phyloP scores from a whole-genome alignment of 2,888 invertebrate species.

The Cheilosia vulpina region DNA sequence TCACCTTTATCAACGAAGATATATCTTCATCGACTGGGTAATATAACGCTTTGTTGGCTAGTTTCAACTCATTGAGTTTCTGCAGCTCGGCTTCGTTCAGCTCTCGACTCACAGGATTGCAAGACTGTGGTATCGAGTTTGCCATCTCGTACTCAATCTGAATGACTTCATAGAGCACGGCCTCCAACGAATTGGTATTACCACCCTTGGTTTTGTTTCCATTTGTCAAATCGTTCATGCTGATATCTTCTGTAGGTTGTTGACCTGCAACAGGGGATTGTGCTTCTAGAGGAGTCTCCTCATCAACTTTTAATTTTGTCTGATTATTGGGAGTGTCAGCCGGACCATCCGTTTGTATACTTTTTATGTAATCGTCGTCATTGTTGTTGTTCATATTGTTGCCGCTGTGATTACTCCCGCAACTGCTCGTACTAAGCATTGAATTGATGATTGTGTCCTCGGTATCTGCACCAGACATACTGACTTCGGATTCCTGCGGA shows the following conservation, averaged over 20 bases:
- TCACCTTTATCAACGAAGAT: conserved; percentile 86
- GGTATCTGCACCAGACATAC: conserved; percentile 46
- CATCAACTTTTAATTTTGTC: not conserved
- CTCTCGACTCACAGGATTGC: conserved; percentile 82
- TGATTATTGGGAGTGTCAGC: not conserved
- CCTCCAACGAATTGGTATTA: conserved; percentile 88
- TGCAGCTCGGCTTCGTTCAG: conserved; percentile 91
- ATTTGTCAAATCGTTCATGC: conserved; percentile 77
- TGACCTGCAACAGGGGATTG: conserved; percentile 7
- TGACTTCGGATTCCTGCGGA: conserved; percentile 57
- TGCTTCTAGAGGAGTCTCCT: not conserved
- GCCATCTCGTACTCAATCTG: conserved; percentile 91
- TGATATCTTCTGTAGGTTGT: conserved; percentile 76
- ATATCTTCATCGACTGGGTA: conserved; percentile 94
- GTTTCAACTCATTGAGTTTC: conserved; percentile 92
- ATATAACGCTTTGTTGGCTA: conserved; percentile 93
- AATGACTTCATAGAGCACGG: conserved; percentile 93
- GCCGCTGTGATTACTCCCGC: conserved; percentile 59
- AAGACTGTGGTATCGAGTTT: conserved; percentile 77
- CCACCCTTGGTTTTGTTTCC: conserved; percentile 72
- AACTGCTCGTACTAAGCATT: conserved; percentile 69
- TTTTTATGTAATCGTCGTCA: conserved; percentile 72
- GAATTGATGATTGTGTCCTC: conserved; percentile 75
- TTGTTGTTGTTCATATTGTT: conserved; percentile 47
- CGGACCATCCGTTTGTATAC: conserved; percentile 64